Evolutionary conservation across 2,888 invertebrate species (phyloP).

Genomic region (Eupithecia tripunctaria): DNA sequence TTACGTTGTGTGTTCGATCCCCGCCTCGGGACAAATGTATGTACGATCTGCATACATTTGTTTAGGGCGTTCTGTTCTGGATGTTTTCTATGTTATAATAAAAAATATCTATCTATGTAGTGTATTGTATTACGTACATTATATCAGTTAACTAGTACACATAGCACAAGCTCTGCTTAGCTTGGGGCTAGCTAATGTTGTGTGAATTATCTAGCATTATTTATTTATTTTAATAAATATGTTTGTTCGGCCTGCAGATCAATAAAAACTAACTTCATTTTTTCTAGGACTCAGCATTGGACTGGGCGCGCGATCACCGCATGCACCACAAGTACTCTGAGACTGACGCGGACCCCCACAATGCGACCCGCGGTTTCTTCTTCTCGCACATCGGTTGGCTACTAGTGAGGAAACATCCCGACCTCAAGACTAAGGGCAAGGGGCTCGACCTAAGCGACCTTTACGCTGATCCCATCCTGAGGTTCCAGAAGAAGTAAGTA

Average conservation of each 20-base stretch:
- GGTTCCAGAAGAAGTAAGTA: conserved; percentile 94
- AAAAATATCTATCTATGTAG: too few species aligned
- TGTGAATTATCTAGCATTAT: too few species aligned
- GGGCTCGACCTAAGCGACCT: conserved; percentile 94
- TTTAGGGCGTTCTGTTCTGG: too few species aligned
- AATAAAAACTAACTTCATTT: background rate
- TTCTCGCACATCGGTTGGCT: conserved; percentile 98
- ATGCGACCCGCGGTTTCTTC: conserved; percentile 96
- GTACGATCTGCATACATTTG: too few species aligned
- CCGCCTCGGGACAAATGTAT: too few species aligned
- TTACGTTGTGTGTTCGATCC: too few species aligned
- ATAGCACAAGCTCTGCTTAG: too few species aligned
- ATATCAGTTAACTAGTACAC: too few species aligned
- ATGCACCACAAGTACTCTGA: conserved; percentile 97
- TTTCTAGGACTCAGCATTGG: conserved; percentile 88
- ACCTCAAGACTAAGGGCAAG: conserved; percentile 93
- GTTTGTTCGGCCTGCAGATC: too few species aligned
- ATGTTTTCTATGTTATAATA: too few species aligned
- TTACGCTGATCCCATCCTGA: conserved; percentile 91
- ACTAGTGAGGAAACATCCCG: conserved; percentile 94
- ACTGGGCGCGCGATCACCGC: conserved; percentile 92
- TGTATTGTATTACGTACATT: too few species aligned
- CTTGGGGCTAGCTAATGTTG: too few species aligned
- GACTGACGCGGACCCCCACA: conserved; percentile 97
- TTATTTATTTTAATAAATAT: background rate